Conservation (phyloP, 2,113 vertebrate genomes). For the Calyptomena viridis region DNA sequence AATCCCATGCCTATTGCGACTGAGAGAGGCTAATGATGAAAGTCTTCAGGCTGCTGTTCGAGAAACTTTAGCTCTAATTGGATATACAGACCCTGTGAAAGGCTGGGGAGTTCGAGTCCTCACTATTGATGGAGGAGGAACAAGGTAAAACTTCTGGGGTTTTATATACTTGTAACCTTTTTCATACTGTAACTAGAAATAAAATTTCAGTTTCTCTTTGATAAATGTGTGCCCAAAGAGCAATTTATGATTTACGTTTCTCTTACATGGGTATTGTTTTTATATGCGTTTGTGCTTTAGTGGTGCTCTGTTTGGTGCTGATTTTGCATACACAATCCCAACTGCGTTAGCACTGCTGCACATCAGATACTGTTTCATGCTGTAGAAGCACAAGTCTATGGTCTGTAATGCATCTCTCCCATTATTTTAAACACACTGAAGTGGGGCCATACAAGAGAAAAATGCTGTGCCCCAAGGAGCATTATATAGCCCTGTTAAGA, state of each 20-base stretch:
- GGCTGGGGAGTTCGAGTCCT: slow-evolving; percentile 88
- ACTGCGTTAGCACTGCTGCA: neutral
- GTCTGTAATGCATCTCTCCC: neutral
- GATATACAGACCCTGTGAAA: slow-evolving; percentile 88
- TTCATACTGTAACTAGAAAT: neutral
- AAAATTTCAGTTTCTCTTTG: neutral
- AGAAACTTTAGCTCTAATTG: slow-evolving; percentile 89
- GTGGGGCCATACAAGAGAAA: neutral
- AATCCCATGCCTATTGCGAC: slow-evolving; percentile 86
- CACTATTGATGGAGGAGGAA: slow-evolving; percentile 93
- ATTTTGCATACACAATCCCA: neutral
- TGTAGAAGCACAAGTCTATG: neutral
- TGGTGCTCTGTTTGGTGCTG: neutral
- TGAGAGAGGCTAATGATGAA: slow-evolving; percentile 85
- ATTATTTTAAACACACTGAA: neutral
- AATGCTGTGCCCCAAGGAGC: accelerated
- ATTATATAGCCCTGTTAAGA: neutral
- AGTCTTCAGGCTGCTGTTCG: slow-evolving; percentile 87
- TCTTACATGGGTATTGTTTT: neutral
- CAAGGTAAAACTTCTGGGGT: slow-evolving; percentile 76
- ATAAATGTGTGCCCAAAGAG: neutral
- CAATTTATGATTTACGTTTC: neutral
- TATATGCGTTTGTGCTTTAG: neutral
- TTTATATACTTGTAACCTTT: neutral
- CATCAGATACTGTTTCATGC: neutral